phyloP scores from a whole-genome alignment of 2,113 vertebrate genomes.

The Protobothrops flavoviridis region DNA sequence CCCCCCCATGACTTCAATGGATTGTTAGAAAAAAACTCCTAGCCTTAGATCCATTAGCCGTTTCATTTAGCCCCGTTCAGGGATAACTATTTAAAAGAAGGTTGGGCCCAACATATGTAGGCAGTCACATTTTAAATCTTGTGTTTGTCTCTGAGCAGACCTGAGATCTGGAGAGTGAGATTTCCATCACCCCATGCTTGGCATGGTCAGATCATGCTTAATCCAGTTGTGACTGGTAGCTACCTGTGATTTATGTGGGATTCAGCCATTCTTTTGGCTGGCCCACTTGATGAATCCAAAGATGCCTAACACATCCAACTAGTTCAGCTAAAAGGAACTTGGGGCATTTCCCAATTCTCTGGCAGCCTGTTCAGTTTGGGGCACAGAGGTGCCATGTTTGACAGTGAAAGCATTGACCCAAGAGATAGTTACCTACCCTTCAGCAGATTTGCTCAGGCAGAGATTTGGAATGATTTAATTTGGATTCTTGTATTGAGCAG shows the following conservation, averaged over 20 bases:
- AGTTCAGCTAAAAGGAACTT: neutral
- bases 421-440: neutral
- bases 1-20: neutral
- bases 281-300: neutral
- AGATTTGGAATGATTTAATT: neutral
- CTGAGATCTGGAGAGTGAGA: neutral
- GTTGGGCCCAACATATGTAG: no score
- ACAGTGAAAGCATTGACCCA: neutral
- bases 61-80: neutral
- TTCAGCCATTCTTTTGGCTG: neutral
- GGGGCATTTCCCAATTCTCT: neutral
- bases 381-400: neutral
- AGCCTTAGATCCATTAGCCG: neutral
- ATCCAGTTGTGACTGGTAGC: neutral
- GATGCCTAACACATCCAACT: neutral
- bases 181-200: neutral
- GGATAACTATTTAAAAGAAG: neutral
- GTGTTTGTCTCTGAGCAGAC: neutral
- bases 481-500: neutral
- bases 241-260: neutral
- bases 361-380: neutral
- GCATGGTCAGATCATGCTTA: neutral
- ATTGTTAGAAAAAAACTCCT: neutral
- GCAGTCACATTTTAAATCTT: neutral
- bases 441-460: neutral